Conservation (phyloP, 1,140 invertebrate genomes). For the Neelides sp. region DNA sequence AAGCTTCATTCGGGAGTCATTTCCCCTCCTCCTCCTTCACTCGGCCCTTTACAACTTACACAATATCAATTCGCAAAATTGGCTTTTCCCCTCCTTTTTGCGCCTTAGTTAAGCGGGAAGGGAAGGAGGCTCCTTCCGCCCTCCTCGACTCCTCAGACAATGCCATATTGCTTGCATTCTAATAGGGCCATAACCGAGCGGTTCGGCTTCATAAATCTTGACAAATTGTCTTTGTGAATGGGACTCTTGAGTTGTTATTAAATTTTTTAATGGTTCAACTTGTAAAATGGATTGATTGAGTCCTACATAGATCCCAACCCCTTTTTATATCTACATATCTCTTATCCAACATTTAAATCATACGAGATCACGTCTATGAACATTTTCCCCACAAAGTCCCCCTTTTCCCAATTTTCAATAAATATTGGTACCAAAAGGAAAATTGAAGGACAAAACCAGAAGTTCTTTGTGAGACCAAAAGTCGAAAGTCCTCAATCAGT, state of each 20-base stretch:
- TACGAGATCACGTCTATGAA: too few species aligned
- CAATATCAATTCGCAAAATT: conserved; percentile 31
- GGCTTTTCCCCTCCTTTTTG: conserved; percentile 17
- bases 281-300: conserved; percentile 31
- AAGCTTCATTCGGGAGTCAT: conserved; percentile 22
- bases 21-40: conserved; percentile 4
- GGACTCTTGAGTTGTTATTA: conserved; percentile 29
- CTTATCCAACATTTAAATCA: too few species aligned
- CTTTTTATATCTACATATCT: conserved; percentile 2
- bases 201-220: conserved; percentile 30
- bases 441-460: too few species aligned
- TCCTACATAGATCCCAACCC: conserved; percentile 19
- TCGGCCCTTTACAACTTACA: conserved; percentile 20
- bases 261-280: conserved; percentile 31
- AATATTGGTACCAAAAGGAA: too few species aligned
- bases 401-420: too few species aligned
- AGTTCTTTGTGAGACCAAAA: too few species aligned
- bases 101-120: conserved; percentile 8
- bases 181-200: conserved; percentile 29
- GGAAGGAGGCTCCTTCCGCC: not conserved
- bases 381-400: too few species aligned
- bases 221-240: conserved; percentile 32
- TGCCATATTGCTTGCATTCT: conserved; percentile 30
- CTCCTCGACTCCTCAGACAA: conserved; percentile 14
- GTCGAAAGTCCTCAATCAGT: too few species aligned